Evolutionary conservation across 2,888 invertebrate genomes (phyloP).

Genomic region (Luperina testacea): DNA sequence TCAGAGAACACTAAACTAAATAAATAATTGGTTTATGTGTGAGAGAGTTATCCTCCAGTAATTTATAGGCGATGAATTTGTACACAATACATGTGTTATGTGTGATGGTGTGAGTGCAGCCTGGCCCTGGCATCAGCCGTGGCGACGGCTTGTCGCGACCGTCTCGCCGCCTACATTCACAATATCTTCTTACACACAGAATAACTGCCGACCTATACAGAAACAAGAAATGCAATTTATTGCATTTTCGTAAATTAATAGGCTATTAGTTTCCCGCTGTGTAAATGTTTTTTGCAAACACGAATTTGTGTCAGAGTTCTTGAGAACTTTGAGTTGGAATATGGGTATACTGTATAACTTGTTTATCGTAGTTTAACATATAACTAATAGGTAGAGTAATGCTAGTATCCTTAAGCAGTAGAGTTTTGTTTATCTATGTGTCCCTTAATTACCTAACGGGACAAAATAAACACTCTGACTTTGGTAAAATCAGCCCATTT

Average conservation of each 20-base stretch:
- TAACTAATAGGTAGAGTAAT: not conserved
- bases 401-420: not conserved
- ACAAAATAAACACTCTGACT: not conserved
- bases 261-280: slow-evolving; percentile 57
- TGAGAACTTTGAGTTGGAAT: not conserved
- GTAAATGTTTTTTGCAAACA: slow-evolving; percentile 17
- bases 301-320: slow-evolving; percentile 6
- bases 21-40: slow-evolving; percentile 48
- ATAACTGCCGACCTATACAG: slow-evolving; percentile 67
- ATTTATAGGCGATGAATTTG: slow-evolving; percentile 63
- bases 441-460: not conserved
- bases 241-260: slow-evolving; percentile 59
- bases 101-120: slow-evolving; percentile 67
- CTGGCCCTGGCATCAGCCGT: slow-evolving; percentile 77
- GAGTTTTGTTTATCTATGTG: not conserved
- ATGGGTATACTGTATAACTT: not conserved
- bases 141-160: slow-evolving; percentile 83
- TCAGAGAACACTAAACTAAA: slow-evolving; percentile 26
- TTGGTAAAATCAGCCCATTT: no score
- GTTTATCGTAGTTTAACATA: not conserved
- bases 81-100: slow-evolving; percentile 62
- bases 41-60: slow-evolving; percentile 42
- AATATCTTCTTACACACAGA: slow-evolving; percentile 74
- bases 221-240: slow-evolving; percentile 67
- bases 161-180: slow-evolving; percentile 71